phyloP scores from a whole-genome alignment of 2,113 vertebrate species.

The Marmota monax region DNA sequence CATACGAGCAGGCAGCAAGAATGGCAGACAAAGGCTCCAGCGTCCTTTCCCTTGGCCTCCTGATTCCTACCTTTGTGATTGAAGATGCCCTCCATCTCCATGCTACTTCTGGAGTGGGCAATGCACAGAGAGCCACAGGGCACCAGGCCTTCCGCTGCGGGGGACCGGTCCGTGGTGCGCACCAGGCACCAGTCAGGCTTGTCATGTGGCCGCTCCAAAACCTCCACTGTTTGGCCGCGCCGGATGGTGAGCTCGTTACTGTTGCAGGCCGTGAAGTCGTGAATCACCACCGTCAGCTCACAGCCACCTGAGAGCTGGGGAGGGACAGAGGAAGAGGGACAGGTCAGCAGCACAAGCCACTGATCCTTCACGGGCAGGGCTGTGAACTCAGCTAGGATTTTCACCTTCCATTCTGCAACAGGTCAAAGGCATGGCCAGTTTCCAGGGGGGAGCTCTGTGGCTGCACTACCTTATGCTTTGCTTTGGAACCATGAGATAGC shows the following conservation, averaged over 20 bases:
- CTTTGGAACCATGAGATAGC: not conserved
- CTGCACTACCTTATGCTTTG: accelerated
- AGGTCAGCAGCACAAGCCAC: slow-evolving; percentile 29
- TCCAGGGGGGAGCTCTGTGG: accelerated
- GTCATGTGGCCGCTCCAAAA: slow-evolving; percentile 97
- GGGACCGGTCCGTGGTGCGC: slow-evolving; percentile 96
- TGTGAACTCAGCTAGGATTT: not conserved
- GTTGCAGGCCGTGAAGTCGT: slow-evolving; percentile 97
- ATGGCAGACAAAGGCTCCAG: accelerated
- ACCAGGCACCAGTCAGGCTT: slow-evolving; percentile 99
- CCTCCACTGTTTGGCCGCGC: slow-evolving; percentile 97
- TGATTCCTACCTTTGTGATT: slow-evolving; percentile 97
- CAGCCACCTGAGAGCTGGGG: slow-evolving; percentile 97
- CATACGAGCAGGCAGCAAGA: accelerated
- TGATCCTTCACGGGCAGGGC: accelerated
- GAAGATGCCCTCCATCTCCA: slow-evolving; percentile 99
- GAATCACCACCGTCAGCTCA: slow-evolving; percentile 98
- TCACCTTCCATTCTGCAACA: not conserved
- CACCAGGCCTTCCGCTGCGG: slow-evolving; percentile 95
- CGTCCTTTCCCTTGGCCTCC: accelerated
- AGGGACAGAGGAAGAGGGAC: slow-evolving; percentile 64
- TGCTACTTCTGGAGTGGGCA: slow-evolving; percentile 97
- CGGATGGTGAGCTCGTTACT: slow-evolving; percentile 97
- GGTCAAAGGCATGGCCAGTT: accelerated
- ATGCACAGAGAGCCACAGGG: slow-evolving; percentile 98